Base-by-base conservation (phyloP, 2,888 invertebrate genomes). In the Torymus tubicola region DNA sequence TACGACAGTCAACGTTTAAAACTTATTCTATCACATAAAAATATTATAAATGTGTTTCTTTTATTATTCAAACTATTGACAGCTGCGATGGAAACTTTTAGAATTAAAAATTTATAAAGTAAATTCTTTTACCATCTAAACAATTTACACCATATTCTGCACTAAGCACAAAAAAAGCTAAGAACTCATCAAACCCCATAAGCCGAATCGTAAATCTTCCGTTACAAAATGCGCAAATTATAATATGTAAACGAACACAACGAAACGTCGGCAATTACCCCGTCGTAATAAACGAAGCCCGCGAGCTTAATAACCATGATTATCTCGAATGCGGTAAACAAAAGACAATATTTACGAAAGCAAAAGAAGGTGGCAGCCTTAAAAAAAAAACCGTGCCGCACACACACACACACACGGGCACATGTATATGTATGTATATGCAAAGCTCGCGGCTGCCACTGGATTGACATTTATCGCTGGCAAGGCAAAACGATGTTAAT, bases 381-480 rank as follows among this genome's bases (percentile, higher is more conserved):
- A 53, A 63, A 64, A 64, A 63, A 55, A 31, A n/a, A 61, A 31
- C 53, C n/a, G 31, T 5, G 31, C 31, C n/a, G n/a, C n/a, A n/a
- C 2, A 5, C 3, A 0, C 67, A 16, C 58, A 65, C 2, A 52
- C 24, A 24, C 74, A 14, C 57, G 21, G 42, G 11, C 67, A 21
- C 67, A 21, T 21, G 21, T 21, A 21, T 1, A 2, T 21, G 2
- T 21, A 21, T 21, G 21, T n/a, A 10, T 50, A 50, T 42, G 60
- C 18, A 60, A 57, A 78, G 78, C 42, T 42, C 42, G 61, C 70
- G 71, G 60, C 31, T 31, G 53, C 60, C 60, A 0, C 16, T 16
- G 67, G 61, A 78, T 78, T 78, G 78, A 78, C 78, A 78, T 71
- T 78, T 78, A 78, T 67, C 60, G 72, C 53, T 67, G 21, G 50